Percentiles rank a stretch among this genome's conserved stretches.
phyloP scores from a whole-genome alignment of 2,888 invertebrate species.

The Lepidocyrtoides sp. region DNA sequence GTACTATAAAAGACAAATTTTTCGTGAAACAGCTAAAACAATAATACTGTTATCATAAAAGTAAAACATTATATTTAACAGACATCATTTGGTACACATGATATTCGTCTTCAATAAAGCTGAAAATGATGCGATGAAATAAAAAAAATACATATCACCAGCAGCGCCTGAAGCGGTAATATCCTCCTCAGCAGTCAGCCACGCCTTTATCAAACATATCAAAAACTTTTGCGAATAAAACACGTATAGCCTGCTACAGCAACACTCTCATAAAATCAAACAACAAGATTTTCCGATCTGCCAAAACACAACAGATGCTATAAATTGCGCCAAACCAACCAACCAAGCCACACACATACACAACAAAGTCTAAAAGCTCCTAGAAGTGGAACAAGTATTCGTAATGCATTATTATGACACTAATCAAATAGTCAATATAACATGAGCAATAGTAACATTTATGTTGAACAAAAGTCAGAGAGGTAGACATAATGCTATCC shows the following conservation, averaged over 20 bases:
- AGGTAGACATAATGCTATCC: constrained; percentile 18
- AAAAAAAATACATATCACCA: background rate
- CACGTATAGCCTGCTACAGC: background rate
- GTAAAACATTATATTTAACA: background rate
- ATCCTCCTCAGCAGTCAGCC: background rate
- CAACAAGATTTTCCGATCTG: background rate
- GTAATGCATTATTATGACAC: background rate
- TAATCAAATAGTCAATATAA: constrained; percentile 7
- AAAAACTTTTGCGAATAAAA: background rate
- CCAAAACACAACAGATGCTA: constrained; percentile 45
- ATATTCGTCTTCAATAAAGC: constrained; percentile 3
- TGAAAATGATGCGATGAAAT: background rate
- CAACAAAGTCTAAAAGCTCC: too few species aligned
- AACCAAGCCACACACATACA: background rate
- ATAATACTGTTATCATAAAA: background rate
- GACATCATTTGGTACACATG: background rate
- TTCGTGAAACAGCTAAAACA: background rate
- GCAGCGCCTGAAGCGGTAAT: background rate
- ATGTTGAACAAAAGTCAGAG: constrained; percentile 31
- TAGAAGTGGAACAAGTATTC: background rate
- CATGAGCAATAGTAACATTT: background rate
- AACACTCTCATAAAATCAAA: constrained; percentile 5
- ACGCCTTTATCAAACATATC: background rate
- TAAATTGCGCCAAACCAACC: constrained; percentile 7
- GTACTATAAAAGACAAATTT: background rate